phyloP scores from a whole-genome alignment of 2,797 vertebrate species.

The Onychomys arenicola region DNA sequence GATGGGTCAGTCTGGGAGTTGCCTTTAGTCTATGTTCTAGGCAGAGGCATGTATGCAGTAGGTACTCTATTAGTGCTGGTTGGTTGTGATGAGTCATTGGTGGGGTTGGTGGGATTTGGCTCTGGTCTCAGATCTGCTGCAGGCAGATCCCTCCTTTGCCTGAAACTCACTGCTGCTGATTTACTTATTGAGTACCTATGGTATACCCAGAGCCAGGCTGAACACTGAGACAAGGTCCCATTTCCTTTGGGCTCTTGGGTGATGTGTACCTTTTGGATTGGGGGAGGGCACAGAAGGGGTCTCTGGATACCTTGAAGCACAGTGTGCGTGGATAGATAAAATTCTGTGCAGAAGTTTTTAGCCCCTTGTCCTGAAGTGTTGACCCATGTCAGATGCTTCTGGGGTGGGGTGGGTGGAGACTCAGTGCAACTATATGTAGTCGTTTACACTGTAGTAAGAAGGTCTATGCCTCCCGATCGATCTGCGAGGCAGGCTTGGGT shows the following conservation, averaged over 20 bases:
- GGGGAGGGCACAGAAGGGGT: not conserved
- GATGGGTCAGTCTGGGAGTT: not conserved
- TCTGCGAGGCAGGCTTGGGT: not conserved
- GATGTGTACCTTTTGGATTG: not conserved
- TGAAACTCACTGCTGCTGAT: not conserved
- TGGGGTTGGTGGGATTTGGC: not conserved
- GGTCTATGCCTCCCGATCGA: not conserved
- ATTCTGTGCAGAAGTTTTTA: not conserved
- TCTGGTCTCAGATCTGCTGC: not conserved
- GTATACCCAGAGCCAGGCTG: not conserved
- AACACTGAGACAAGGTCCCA: not conserved
- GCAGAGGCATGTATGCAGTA: not conserved
- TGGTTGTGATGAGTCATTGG: constrained; percentile 48
- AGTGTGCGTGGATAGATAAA: not conserved
- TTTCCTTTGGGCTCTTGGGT: not conserved
- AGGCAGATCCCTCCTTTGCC: not conserved
- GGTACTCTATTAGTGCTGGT: not conserved
- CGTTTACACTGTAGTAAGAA: not conserved
- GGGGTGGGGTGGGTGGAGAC: not conserved
- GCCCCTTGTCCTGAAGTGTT: not conserved
- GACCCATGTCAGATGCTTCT: not conserved
- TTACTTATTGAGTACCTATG: not conserved
- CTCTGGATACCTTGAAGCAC: not conserved
- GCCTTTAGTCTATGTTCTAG: not conserved
- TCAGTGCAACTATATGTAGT: not conserved